Base-by-base conservation (phyloP, 2,888 invertebrate species). In the Muschampia plurimacula region DNA sequence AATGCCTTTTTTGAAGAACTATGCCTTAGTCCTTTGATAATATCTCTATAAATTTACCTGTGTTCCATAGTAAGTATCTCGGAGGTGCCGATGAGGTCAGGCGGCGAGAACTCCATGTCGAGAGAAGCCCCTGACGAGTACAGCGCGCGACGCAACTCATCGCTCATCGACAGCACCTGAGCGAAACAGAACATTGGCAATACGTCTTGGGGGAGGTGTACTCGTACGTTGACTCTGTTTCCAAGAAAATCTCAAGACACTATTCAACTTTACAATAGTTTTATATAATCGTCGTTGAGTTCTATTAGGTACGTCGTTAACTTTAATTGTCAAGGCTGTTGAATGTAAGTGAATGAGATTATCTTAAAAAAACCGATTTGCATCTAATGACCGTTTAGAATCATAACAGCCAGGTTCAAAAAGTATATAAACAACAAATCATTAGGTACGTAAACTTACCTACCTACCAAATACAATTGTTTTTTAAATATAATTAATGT, bases 91-190 rank as follows among this genome's bases (percentile, higher is more conserved):
- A 98, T 96, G 81, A 99, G 95, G 86, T 99, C 99, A 13, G 99
- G 99, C 78, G 99, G 96, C 78, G 97, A 97, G 80, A 98, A 95
- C 86, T 98, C 98, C 90, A 97, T 95, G 92, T 98, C 98, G 84
- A 98, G 95, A 79, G 97, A 97, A 81, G 96, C 96, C 82, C 96
- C 97, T 82, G 96, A 96, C 80, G 96, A 96, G 80, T 97, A 97
- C 72, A 97, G 95, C 75, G 98, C 97, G 88, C 97, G 96, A 77
- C 98, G 96, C 85, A 98, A 95, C 95, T 98, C 98, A 95, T 98
- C 98, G 95, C 97, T 97, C 97, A 98, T 97, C 90, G 98, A 98
- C 96, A 98, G 95, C 88, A 97, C 97, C 98, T 98, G 93, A 2
- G 9, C 36, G 36, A 15, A 62, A 49, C 59, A 22, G 0, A 12